Base-by-base conservation (phyloP, 2,797 vertebrate genomes). In the Aulostomus chinensis region DNA sequence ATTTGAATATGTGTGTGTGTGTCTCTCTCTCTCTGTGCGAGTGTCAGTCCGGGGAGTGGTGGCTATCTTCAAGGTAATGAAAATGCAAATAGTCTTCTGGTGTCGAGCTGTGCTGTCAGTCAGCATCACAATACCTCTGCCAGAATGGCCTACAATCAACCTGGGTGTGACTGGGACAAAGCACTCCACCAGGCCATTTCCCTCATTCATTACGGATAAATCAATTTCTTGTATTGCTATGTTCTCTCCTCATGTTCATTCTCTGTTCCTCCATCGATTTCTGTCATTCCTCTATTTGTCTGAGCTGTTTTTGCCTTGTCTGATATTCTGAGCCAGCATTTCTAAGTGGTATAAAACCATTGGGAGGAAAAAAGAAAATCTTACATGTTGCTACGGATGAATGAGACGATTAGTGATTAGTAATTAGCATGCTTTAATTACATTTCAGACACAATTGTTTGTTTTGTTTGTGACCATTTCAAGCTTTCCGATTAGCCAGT, bases 41-140 rank as follows among this genome's bases (percentile, higher is more conserved):
- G 26, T 49, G 45, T 52, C 17, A 50, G 74, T 46, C 56, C 58
- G 66, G 57, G 67, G 29, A 52, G 58, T 35, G 35, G 55, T 78
- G 67, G 78, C 70, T 69, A 68, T 80, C 72, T 68, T 12, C 11
- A 38, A 53, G 31, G 63, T 73, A 84, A 86, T 85, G 76, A 85
- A 80, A 86, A 87, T 86, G 81, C 73, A 80, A 86, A 86, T 82
- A 11, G 42, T 56, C 20, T 57, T 69, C 78, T 54, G 4, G 9
- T 70, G 63, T 65, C 45, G 36, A 77, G 83, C 69, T 72, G 62
- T 0, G 1, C 74, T 83, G 86, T 81, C 83, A 83, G 43, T 88
- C 85, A 81, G 42, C 64, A 39, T 65, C 71, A 68, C 56, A 61
- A 63, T 62, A 48, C 29, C 40, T 33, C 29, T 12, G 12, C 43